Evolutionary conservation across 2,113 vertebrate genomes (phyloP).

Genomic region (Otus sunia): DNA sequence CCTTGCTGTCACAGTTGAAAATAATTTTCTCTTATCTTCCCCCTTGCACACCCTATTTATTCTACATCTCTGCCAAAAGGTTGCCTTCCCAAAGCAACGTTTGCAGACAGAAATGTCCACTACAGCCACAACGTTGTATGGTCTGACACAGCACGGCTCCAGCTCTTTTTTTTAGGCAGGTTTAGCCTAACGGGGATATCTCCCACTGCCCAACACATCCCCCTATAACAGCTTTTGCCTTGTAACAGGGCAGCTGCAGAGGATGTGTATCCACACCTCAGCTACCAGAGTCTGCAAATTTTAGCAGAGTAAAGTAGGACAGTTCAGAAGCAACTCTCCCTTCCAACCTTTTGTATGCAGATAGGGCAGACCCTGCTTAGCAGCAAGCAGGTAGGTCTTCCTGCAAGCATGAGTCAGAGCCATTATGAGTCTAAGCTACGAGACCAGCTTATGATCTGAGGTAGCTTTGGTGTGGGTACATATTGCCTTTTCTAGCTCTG

Average conservation of each 20-base stretch:
- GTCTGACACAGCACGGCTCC: neutral
- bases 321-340: neutral
- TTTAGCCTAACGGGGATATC: neutral
- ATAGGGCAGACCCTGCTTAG: neutral
- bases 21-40: neutral
- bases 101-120: neutral
- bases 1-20: neutral
- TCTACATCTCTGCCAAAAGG: neutral
- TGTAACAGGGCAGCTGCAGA: neutral
- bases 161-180: neutral
- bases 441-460: neutral
- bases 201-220: neutral
- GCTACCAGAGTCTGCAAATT: neutral
- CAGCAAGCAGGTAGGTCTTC: neutral
- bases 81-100: neutral
- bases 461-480: neutral
- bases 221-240: rapidly evolving
- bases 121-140: neutral
- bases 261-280: neutral
- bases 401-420: neutral
- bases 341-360: neutral
- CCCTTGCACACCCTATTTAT: neutral
- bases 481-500: neutral
- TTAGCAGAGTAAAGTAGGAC: neutral
- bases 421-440: neutral